Evolutionary conservation across 2,888 invertebrate species (phyloP).

Genomic region (Penaeus monodon): DNA sequence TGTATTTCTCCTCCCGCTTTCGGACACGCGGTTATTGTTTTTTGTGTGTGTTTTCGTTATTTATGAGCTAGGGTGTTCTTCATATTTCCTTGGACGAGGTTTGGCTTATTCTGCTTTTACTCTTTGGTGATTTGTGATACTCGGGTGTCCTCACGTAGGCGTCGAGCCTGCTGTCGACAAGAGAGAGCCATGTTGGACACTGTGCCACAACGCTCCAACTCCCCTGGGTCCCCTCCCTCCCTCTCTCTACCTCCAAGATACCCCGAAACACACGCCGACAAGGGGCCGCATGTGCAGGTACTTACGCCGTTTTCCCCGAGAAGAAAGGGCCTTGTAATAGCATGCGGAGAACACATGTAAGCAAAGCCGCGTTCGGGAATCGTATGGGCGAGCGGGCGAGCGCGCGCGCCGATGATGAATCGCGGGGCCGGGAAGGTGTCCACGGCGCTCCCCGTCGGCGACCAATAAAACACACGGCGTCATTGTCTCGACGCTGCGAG

Average conservation of each 20-base stretch:
- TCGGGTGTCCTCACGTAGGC: too few relatives aligned
- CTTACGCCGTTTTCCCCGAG: neutral
- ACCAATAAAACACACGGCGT: slow-evolving; percentile 54
- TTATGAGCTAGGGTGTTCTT: too few relatives aligned
- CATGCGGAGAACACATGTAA: neutral
- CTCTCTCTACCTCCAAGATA: neutral
- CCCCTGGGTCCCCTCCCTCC: neutral
- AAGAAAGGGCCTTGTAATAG: slow-evolving; percentile 7
- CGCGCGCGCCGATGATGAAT: slow-evolving; percentile 4
- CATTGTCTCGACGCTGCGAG: slow-evolving; percentile 56
- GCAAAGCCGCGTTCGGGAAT: too few relatives aligned
- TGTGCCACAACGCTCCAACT: neutral
- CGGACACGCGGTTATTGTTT: too few relatives aligned
- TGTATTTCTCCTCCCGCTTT: too few relatives aligned
- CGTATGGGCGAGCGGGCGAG: neutral
- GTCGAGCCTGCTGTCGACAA: too few relatives aligned
- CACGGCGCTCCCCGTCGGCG: neutral
- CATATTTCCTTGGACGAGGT: too few relatives aligned
- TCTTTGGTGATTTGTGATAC: too few relatives aligned
- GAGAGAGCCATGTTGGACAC: too few relatives aligned
- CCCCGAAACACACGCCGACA: neutral
- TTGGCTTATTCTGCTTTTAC: too few relatives aligned
- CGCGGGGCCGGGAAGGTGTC: neutral
- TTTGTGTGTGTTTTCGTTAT: too few relatives aligned
- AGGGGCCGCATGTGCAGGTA: neutral